Evolutionary conservation across 2,888 invertebrate species (phyloP).

Genomic region (Hecatera dysodea): DNA sequence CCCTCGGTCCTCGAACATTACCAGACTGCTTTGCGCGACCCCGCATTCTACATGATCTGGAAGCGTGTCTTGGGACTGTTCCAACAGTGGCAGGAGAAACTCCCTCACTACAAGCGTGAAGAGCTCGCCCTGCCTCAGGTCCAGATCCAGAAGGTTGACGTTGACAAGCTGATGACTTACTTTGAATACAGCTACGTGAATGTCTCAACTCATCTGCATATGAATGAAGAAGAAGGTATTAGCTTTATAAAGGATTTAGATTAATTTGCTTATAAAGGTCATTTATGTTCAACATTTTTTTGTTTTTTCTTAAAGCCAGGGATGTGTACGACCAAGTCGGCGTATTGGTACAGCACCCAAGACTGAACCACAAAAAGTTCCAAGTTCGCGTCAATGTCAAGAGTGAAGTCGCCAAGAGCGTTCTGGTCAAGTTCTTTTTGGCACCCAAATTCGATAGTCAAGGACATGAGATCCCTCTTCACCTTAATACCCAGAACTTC

Average conservation of each 20-base stretch:
- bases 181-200: conserved; percentile 92
- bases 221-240: conserved; percentile 84
- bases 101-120: conserved; percentile 91
- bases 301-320: conserved; percentile 72
- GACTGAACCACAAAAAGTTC: conserved; percentile 94
- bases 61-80: conserved; percentile 91
- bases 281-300: not conserved
- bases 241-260: not conserved
- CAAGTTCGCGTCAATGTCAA: conserved; percentile 91
- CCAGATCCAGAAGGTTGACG: conserved; percentile 91
- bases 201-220: conserved; percentile 89
- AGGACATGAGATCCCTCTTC: conserved; percentile 88
- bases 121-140: conserved; percentile 92
- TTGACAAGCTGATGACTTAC: conserved; percentile 93
- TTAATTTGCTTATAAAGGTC: not conserved
- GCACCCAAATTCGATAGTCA: conserved; percentile 93
- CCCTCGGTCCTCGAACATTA: conserved; percentile 93
- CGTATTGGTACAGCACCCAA: conserved; percentile 92
- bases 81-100: conserved; percentile 90
- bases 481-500: conserved; percentile 90
- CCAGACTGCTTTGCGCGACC: conserved; percentile 92
- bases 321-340: conserved; percentile 76
- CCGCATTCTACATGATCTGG: conserved; percentile 93
- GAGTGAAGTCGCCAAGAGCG: conserved; percentile 88
- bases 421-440: conserved; percentile 92